phyloP scores from a whole-genome alignment of 2,888 invertebrate species.

The Amiota mariae region DNA sequence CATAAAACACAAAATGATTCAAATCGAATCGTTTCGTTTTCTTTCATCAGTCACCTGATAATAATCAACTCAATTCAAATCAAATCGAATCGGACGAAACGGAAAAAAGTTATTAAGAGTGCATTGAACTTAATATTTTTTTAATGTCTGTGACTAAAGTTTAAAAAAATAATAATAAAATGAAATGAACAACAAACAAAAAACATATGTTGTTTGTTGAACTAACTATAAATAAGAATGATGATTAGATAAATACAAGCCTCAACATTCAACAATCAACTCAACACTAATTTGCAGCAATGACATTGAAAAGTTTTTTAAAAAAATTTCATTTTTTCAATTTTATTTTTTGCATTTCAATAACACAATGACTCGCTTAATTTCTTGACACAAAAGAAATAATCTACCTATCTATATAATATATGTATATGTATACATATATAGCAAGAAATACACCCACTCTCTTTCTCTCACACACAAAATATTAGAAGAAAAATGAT shows the following conservation, averaged over 20 bases:
- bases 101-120: conserved; percentile 32
- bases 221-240: conserved; percentile 10
- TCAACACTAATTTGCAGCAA: conserved; percentile 27
- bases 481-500: no score
- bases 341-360: neutral
- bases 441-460: conserved; percentile 27
- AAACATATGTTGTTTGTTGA: conserved; percentile 8
- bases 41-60: no score
- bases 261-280: neutral
- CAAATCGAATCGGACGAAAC: neutral
- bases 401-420: neutral
- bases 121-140: conserved; percentile 22
- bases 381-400: neutral
- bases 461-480: no score
- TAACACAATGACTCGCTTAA: neutral
- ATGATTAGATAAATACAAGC: conserved; percentile 18
- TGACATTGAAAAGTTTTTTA: conserved; percentile 43
- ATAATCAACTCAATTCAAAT: no score
- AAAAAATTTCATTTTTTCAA: neutral
- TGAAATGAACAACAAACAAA: neutral
- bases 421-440: neutral
- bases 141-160: neutral
- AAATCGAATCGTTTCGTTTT: no score
- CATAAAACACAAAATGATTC: no score
- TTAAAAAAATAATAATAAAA: neutral